Base-by-base conservation (phyloP, 1,140 invertebrate genomes). In the Trichonephila clavipes region DNA sequence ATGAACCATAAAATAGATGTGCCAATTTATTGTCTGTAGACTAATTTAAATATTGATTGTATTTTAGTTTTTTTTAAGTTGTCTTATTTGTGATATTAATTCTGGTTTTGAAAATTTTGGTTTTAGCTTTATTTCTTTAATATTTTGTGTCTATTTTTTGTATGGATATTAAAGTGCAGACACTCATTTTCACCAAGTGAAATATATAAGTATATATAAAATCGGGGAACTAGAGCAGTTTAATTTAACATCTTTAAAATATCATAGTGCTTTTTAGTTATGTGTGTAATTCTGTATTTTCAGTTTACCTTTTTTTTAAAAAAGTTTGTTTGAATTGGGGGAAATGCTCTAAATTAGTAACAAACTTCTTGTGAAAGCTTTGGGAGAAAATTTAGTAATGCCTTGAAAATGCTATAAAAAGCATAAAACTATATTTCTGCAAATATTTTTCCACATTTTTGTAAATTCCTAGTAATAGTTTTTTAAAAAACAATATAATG, bases 21-120 rank as follows among this genome's bases (percentile, higher is more conserved):
- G 83, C 83, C 83, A 85, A 85, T 85, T 59, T 77, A 77, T 40
- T 85, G 82, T 85, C 58, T 58, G 83, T 85, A 85, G 21, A 85
- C 58, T 85, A 85, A 85, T 61, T 85, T 85, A 85, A 85, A 51
- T 34, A 40, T 83, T 83, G 40, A 21, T n/a, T 85, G 51, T 85
- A 85, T 51, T 59, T 59, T 59, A 16, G 18, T 58, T 59, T 59
- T 85, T 59, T n/a, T 59, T 59, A 21, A 24, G 51, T 58, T 21
- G 21, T 85, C 8, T 59, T 85, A 28, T 85, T 85, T 85, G 83
- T 85, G 83, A 61, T 85, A 85, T 85, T 24, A 85, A 77, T 40
- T 77, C 28, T 77, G 72, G 12, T 40, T 77, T 12, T 18, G 14
- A 77, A 77, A 77, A 16, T 77, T 77, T 77, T 4, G 18, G 24